These are phyloP conservation scores for Chloroceryle amazona DNA, from an alignment of 2,797 vertebrate genomes.

Conservation along the genomic window DNA sequence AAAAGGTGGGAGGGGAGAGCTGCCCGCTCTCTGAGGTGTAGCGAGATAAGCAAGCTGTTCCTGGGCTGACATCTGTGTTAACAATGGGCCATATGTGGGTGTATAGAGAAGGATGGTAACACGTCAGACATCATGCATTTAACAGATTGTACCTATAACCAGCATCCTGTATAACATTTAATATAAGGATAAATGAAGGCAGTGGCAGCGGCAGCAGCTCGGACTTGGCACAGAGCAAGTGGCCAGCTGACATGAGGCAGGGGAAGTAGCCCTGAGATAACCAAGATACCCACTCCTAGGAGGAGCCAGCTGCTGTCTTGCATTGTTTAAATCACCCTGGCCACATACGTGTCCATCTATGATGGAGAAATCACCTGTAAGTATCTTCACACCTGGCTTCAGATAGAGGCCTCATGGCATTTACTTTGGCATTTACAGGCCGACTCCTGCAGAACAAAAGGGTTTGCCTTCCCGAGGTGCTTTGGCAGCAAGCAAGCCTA, in stretches of 20 bases:
- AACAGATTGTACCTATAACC: constrained; percentile 19
- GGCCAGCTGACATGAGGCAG: not conserved
- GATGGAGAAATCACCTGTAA: not conserved
- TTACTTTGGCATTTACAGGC: not conserved
- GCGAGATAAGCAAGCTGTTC: constrained; percentile 15
- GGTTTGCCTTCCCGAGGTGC: not conserved
- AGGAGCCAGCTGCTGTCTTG: not conserved
- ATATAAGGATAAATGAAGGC: not conserved
- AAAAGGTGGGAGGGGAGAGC: not conserved
- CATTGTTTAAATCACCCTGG: not conserved
- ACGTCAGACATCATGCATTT: not conserved
- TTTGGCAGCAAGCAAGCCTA: not conserved
- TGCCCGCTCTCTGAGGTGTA: constrained; percentile 1
- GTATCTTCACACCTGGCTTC: not conserved
- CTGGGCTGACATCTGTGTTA: constrained; percentile 40
- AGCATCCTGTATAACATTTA: not conserved
- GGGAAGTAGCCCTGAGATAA: not conserved
- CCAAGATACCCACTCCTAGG: not conserved
- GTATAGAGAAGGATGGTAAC: not conserved
- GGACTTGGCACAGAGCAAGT: not conserved
- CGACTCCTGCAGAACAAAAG: not conserved
- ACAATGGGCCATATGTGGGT: constrained; percentile 42
- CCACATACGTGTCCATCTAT: not conserved
- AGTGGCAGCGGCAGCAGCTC: accelerated
- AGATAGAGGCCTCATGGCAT: not conserved